Percentiles rank a stretch among this genome's conserved stretches.
These are phyloP conservation scores for Carollia perspicillata DNA, from an alignment of 2,113 vertebrate species.

Conservation along the genomic window DNA sequence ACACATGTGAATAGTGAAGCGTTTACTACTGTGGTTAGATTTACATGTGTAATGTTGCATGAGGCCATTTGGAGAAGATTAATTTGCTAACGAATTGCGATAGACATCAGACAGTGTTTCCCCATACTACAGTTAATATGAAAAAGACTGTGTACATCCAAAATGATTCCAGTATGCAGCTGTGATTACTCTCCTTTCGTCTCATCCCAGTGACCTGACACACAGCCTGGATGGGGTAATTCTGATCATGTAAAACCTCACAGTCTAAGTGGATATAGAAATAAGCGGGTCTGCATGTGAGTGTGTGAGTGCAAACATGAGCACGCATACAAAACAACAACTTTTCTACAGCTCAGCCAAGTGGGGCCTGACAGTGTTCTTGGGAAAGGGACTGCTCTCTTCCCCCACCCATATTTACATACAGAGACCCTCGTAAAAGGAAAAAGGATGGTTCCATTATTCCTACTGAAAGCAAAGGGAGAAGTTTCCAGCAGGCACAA, in stretches of 20 bases:
- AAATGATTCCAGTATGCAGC: slow-evolving; percentile 2
- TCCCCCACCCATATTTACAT: neutral
- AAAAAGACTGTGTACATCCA: slow-evolving; percentile 24
- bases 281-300: neutral
- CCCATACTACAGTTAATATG: neutral
- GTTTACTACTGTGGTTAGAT: neutral
- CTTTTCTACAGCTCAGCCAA: neutral
- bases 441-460: neutral
- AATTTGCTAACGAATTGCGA: slow-evolving; percentile 2
- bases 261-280: neutral
- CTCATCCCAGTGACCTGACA: neutral
- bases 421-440: neutral
- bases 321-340: neutral
- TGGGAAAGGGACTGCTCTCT: neutral
- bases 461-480: neutral
- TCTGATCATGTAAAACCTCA: neutral
- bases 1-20: neutral
- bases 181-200: neutral
- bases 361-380: neutral
- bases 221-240: neutral
- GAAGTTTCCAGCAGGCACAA: neutral
- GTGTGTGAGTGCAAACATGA: rapidly evolving
- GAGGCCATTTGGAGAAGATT: slow-evolving; percentile 46
- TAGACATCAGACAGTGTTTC: neutral
- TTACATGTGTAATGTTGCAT: neutral